Percentiles rank a stretch among this genome's conserved stretches.
Conservation (phyloP, 2,797 vertebrate species). For the Sebastes diploproa region DNA sequence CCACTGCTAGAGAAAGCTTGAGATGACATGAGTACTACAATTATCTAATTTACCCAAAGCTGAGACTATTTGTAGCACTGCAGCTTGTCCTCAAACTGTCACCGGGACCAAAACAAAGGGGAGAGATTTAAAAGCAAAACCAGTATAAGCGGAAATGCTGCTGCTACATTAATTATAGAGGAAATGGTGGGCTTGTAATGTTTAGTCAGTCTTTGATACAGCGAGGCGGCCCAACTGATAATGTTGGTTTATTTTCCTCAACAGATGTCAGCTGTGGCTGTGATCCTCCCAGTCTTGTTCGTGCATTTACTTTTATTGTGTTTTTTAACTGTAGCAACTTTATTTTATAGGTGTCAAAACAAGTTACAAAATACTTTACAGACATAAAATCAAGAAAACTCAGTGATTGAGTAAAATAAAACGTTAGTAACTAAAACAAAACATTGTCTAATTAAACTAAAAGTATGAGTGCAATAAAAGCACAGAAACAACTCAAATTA, state of each 20-base stretch:
- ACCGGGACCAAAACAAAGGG: background rate
- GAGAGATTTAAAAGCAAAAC: background rate
- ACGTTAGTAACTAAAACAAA: background rate
- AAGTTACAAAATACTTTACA: background rate
- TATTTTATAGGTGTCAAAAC: background rate
- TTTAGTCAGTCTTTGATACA: slow-evolving; percentile 35
- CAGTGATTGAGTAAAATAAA: background rate
- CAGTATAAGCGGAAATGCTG: background rate
- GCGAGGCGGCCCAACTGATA: slow-evolving; percentile 10
- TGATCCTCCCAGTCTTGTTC: background rate
- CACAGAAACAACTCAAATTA: background rate
- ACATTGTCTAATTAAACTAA: background rate
- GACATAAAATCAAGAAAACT: background rate
- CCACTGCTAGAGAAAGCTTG: background rate
- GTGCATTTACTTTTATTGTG: background rate
- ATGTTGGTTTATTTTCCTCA: background rate
- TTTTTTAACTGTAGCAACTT: background rate
- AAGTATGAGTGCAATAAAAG: background rate
- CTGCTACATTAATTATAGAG: slow-evolving; percentile 26
- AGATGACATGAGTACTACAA: background rate
- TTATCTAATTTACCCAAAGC: background rate
- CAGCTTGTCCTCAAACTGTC: background rate
- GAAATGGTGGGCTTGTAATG: slow-evolving; percentile 40
- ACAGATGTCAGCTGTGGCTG: background rate
- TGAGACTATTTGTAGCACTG: background rate